Percentiles rank a stretch among this genome's conserved stretches.
These are phyloP conservation scores for Capra hircus DNA, from an alignment of 2,113 vertebrate species.

Conservation along the genomic window DNA sequence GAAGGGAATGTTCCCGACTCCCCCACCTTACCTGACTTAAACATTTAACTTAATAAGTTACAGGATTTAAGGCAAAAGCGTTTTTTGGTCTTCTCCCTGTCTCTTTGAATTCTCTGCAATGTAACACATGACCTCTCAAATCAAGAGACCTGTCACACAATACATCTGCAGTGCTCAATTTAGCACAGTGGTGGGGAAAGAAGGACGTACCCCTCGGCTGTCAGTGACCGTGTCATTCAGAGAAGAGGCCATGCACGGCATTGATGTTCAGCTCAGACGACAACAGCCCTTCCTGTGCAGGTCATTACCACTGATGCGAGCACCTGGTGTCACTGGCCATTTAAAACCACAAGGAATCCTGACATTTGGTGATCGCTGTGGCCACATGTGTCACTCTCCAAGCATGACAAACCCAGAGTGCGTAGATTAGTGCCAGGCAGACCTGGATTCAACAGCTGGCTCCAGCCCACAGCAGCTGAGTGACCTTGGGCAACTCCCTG, in stretches of 20 bases:
- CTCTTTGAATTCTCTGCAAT: neutral
- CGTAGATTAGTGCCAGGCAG: neutral
- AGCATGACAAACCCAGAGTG: neutral
- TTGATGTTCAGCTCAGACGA: neutral
- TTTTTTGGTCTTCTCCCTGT: neutral
- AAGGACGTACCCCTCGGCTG: neutral
- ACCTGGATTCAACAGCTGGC: neutral
- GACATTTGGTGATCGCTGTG: neutral
- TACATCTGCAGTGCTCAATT: neutral
- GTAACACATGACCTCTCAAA: constrained; percentile 18
- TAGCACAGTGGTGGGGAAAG: neutral
- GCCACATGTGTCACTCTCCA: neutral
- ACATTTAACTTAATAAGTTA: neutral
- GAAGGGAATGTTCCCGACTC: neutral
- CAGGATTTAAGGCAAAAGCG: neutral
- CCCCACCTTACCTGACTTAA: neutral
- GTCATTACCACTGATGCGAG: neutral
- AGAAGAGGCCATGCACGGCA: neutral
- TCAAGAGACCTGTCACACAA: constrained; percentile 11
- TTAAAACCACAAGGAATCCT: neutral
- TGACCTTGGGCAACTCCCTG: neutral
- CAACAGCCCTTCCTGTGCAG: neutral
- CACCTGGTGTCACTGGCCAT: neutral
- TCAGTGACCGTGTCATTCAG: neutral
- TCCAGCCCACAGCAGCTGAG: neutral